Percentiles rank a stretch among this genome's conserved stretches.
Conservation (phyloP, 2,797 vertebrate species). For the Microchirus variegatus region DNA sequence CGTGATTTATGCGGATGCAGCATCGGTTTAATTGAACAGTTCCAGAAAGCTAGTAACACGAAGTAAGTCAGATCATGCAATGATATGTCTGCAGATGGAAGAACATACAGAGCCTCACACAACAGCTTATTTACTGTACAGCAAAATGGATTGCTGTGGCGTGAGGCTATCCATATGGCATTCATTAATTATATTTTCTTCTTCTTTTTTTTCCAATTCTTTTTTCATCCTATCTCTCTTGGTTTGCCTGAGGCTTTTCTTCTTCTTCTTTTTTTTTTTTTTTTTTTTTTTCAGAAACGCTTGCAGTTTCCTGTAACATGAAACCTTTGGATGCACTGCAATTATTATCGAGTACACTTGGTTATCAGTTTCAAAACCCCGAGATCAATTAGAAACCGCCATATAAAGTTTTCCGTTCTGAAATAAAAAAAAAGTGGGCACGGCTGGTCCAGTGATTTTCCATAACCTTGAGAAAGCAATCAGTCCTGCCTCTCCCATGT, state of each 20-base stretch:
- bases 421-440: slow-evolving; percentile 24
- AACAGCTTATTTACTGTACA: neutral
- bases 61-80: slow-evolving; percentile 74
- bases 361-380: slow-evolving; percentile 12
- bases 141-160: slow-evolving; percentile 23
- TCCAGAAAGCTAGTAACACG: slow-evolving; percentile 64
- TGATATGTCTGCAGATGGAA: slow-evolving; percentile 57
- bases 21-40: slow-evolving; percentile 72
- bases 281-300: slow-evolving; percentile 2
- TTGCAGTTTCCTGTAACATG: slow-evolving; percentile 16
- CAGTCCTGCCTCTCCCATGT: slow-evolving; percentile 47
- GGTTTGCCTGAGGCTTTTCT: neutral
- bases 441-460: slow-evolving; percentile 51
- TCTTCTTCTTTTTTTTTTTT: too few relatives aligned
- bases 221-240: slow-evolving; percentile 16
- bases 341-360: slow-evolving; percentile 13
- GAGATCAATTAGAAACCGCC: slow-evolving; percentile 15
- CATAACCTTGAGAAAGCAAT: slow-evolving; percentile 71
- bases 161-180: slow-evolving; percentile 45
- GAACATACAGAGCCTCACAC: slow-evolving; percentile 26
- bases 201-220: neutral
- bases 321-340: slow-evolving; percentile 13
- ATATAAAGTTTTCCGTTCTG: slow-evolving; percentile 28
- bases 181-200: slow-evolving; percentile 38
- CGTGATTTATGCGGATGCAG: slow-evolving; percentile 73